Conservation (phyloP, 2,113 vertebrate genomes). For the Motacilla alba region DNA sequence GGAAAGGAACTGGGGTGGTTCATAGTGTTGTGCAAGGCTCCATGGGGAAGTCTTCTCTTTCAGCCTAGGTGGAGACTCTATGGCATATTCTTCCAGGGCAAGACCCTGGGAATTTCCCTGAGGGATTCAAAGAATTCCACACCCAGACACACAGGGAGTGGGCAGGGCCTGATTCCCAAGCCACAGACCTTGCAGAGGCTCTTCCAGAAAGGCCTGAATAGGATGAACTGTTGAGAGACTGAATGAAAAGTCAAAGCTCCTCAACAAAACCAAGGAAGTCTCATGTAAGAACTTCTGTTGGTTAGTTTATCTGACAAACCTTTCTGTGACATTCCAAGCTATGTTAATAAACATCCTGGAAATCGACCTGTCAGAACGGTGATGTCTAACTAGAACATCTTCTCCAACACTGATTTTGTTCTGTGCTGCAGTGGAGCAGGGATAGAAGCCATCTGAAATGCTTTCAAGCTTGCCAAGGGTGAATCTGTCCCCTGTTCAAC, state of each 20-base stretch:
- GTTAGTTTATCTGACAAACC: neutral
- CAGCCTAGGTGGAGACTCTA: too few relatives aligned
- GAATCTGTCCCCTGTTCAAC: neutral
- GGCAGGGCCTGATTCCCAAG: neutral
- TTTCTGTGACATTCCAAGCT: neutral
- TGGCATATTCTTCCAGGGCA: too few relatives aligned
- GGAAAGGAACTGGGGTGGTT: too few relatives aligned
- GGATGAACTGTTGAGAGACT: neutral
- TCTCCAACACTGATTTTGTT: neutral
- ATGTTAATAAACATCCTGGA: neutral
- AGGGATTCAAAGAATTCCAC: too few relatives aligned
- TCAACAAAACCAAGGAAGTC: neutral
- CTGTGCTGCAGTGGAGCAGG: neutral
- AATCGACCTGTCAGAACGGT: neutral
- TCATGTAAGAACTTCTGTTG: neutral
- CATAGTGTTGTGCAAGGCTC: too few relatives aligned
- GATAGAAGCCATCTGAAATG: neutral
- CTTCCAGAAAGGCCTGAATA: neutral
- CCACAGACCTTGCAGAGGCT: accelerated
- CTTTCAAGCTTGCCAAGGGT: neutral
- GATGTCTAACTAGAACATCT: neutral
- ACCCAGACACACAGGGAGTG: neutral
- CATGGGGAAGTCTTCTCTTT: too few relatives aligned
- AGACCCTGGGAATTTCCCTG: too few relatives aligned
- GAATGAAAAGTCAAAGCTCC: neutral